Evolutionary conservation across 1,140 invertebrate species (phyloP), one percentile per base, ranked within the genome.

Genomic region (Temnothorax longispinosus): DNA sequence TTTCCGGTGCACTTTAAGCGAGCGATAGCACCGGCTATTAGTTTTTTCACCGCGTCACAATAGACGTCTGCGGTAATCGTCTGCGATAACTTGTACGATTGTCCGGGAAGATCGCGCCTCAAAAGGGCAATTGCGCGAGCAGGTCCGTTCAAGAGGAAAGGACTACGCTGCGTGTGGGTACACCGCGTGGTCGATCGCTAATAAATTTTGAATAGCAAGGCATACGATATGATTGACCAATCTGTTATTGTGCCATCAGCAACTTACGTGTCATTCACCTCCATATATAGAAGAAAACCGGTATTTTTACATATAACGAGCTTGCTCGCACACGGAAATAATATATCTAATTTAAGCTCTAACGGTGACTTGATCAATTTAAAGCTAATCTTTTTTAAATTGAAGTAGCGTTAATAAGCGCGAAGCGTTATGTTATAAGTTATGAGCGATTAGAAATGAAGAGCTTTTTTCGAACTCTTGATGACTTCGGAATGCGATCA

Each of bases 61-160:
- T 84, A 18, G 32, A 75, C 44, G 44, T 82, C 41, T 82, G 52
- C 47, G 38, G 7, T 54, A 35, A 72, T 67, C 38, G 38, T 47
- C n/a, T 47, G 64, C 41, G n/a, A n/a, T 60, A 64, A 74, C 21
- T 60, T 18, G 4, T 60, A 18, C n/a, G 47, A 82, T 60, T 60
- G 54, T 50, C 80, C 41, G 27, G 15, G 27, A 74, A 38, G 69
- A 84, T 71, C 38, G 41, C 44, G 32, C 15, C 11, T 82, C 27
- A 84, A 84, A 84, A 84, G 67, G 8, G 69, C 54, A 60, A 82
- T 82, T 74, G 60, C 18, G 69, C n/a, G 44, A n/a, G 44, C 41
- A 15, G 35, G 11, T 11, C n/a, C 27, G 13, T 38, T 32, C 8
- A 60, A 18, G 72, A 56, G 21, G 32, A 82, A 54, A 18, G 2